Percentiles rank a stretch among this genome's conserved stretches.
phyloP scores from a whole-genome alignment of 2,113 vertebrate species.

The Chiloscyllium plagiosum region DNA sequence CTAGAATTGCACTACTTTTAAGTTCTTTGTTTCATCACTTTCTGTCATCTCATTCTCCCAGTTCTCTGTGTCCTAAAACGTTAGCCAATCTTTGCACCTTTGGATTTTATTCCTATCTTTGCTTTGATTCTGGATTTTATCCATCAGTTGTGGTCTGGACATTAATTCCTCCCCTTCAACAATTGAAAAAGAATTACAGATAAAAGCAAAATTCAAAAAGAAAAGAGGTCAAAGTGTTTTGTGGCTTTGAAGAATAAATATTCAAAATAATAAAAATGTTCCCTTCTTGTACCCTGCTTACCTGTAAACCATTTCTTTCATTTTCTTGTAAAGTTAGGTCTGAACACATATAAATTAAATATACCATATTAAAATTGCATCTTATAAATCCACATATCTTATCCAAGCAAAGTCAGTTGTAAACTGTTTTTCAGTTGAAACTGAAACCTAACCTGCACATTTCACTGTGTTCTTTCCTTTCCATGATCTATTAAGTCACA shows the following conservation, averaged over 20 bases:
- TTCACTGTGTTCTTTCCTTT: neutral
- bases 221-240: neutral
- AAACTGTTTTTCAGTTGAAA: neutral
- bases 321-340: neutral
- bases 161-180: neutral
- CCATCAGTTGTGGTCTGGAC: neutral
- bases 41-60: neutral
- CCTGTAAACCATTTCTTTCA: neutral
- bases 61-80: neutral
- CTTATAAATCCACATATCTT: neutral
- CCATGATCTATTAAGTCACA: neutral
- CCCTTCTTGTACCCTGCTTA: neutral
- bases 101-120: neutral
- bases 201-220: neutral
- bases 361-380: neutral
- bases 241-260: neutral
- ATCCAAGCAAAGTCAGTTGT: neutral
- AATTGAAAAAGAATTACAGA: neutral
- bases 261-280: neutral
- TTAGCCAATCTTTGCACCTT: neutral
- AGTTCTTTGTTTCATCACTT: neutral
- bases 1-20: neutral
- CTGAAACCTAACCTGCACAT: neutral
- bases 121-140: neutral
- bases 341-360: neutral